A percentile compares a stretch with the other conserved stretches of the same genome.
Conservation (phyloP, 2,888 invertebrate genomes). For the Pardosa pseudoannulata region DNA sequence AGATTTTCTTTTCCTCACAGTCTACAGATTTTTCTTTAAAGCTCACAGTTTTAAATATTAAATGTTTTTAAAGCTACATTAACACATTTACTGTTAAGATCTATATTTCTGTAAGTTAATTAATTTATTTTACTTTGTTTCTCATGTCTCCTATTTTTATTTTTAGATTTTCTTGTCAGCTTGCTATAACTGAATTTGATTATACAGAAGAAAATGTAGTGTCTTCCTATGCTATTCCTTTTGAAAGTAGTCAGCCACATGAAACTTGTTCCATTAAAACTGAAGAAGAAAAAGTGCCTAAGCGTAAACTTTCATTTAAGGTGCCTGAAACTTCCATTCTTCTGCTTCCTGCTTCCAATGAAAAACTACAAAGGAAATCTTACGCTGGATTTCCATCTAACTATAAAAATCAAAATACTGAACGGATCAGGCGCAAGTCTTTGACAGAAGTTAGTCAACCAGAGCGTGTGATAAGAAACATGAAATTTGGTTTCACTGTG, state of each 20-base stretch:
- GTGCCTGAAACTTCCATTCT: neutral
- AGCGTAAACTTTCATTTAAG: conserved; percentile 33
- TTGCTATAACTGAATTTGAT: conserved; percentile 83
- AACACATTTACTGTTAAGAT: no score
- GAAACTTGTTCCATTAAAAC: conserved; percentile 26
- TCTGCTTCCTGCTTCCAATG: neutral
- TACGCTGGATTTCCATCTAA: conserved; percentile 65
- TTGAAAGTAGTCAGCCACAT: neutral
- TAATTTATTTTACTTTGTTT: neutral
- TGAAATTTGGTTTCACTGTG: conserved; percentile 82
- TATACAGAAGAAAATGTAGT: conserved; percentile 72
- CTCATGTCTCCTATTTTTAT: neutral
- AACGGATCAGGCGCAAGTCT: conserved; percentile 62
- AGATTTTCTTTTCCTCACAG: no score
- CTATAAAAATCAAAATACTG: neutral
- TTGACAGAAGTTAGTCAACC: conserved; percentile 73
- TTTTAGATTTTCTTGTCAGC: conserved; percentile 81
- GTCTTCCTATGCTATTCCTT: conserved; percentile 25
- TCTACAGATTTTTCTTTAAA: no score
- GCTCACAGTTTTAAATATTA: no score
- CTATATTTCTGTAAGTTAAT: no score
- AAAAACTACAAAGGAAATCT: conserved; percentile 66
- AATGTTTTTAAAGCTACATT: no score
- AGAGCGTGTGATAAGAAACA: conserved; percentile 79
- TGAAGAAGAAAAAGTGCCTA: conserved; percentile 35